Evolutionary conservation across 2,113 vertebrate species (phyloP), one percentile per base, ranked within the genome.

Genomic region (Gopherus flavomarginatus): DNA sequence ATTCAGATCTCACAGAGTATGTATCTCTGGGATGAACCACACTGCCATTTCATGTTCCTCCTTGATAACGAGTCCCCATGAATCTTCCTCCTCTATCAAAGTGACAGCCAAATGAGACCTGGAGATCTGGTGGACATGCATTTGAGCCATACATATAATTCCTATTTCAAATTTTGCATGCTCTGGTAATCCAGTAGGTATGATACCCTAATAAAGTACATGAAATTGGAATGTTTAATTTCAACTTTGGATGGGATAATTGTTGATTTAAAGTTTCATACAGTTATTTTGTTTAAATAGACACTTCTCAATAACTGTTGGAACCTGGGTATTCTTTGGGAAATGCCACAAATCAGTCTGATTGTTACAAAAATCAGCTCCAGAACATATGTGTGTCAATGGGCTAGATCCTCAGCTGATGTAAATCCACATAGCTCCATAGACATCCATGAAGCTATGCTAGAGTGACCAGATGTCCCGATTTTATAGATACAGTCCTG

Each of bases 181-280:
- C 26, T 29, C 22, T 29, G 24, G 12, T n/a, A 35, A 29, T 89
- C 26, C 42, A 86, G 69, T 12, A 91, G 38, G 1, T 8, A 27
- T 54, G 83, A 19, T 49, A 31, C 31, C 79, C n/a, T 16, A 21
- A 35, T 31, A 24, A 5, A 81, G 29, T 77, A 69, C 19, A 49
- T 0, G 0, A 8, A 62, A 0, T 2, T 88, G 31, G 26, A 88
- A 62, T 49, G 38, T 4, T 72, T 38, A n/a, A n/a, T 38, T 14
- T 77, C 56, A 80, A 69, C 21, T 29, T 57, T 88, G 16, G 13
- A 69, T 87, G 62, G 12, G 59, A 47, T 49, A n/a, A 5, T 0
- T 0, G 27, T 5, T 11, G 89, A 11, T 26, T 26, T 77, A 11
- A 77, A 44, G 38, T 77, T 77, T 5, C 38, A 77, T 77, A 44